Evolutionary conservation across 2,113 vertebrate genomes (phyloP), one percentile per base, ranked within the genome.

Genomic region (Pteropus alecto): DNA sequence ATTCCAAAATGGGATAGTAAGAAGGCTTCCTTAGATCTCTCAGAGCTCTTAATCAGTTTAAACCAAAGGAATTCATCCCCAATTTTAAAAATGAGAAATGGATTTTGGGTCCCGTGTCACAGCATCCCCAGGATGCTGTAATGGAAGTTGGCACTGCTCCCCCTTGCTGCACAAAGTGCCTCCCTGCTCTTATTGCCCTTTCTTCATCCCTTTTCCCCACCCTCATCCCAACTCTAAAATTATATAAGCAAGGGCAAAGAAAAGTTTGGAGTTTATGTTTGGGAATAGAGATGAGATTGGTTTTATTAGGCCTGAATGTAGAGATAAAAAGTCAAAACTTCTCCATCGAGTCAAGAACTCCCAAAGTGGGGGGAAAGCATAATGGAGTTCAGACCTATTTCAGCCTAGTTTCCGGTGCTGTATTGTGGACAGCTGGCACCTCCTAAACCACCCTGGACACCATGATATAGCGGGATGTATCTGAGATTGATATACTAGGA

Each of bases 21-120:
- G 71, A 93, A 63, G 86, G 35, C 86, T 95, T 96, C 85, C 79
- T 79, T 33, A 9, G 65, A 65, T 26, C 86, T 76, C 58, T 87
- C 67, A 60, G 85, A 58, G 77, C 87, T 96, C 96, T 86, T 58
- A 12, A 61, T 89, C n/a, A 21, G 88, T 97, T 91, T 95, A 63
- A 96, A 89, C 85, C 68, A 81, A 87, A 95, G 92, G 91, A 65
- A 30, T 92, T 85, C 33, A 0, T 0, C 30, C 38, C 96, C 19
- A 2, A 73, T 74, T 86, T 30, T 86, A 51, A 51, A 51, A 51
- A 51, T 51, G 87, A 97, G 92, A 83, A 78, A 89, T 22, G 41
- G 61, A 85, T 41, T 46, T 87, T 86, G 2, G 0, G 0, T 3
- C 74, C 21, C 82, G 86, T 95, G 87, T 93, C 54, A 35, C 3